Conservation (phyloP, 2,113 vertebrate genomes). For the Jaculus jaculus region DNA sequence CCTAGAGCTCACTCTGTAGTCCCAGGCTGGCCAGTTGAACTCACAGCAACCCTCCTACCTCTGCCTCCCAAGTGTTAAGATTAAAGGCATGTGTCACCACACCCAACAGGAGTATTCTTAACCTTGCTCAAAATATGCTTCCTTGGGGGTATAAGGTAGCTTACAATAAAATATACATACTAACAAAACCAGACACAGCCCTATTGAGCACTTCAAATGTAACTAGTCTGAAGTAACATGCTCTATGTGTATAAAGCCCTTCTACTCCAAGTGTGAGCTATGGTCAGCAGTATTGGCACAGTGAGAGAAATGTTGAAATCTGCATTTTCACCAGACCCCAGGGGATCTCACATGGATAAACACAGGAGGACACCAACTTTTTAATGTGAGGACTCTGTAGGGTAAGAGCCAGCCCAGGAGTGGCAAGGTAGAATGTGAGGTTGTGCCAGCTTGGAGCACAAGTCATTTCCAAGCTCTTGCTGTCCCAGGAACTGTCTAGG, state of each 20-base stretch:
- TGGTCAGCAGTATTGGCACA: background rate
- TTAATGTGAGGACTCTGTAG: background rate
- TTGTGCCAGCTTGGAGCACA: background rate
- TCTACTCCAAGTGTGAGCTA: background rate
- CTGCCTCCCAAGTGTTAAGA: no score
- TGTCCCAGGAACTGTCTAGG: background rate
- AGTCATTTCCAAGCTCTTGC: background rate
- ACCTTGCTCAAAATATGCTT: background rate
- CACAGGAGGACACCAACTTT: background rate
- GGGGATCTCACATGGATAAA: background rate
- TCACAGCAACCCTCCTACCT: no score
- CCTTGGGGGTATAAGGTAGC: background rate
- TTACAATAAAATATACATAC: background rate
- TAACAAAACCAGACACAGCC: background rate
- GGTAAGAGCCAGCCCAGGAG: background rate
- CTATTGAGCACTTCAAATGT: background rate
- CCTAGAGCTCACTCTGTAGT: no score
- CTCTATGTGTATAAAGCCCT: background rate
- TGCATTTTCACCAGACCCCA: background rate
- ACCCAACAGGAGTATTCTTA: background rate
- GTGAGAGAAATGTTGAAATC: background rate
- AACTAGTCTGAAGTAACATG: background rate
- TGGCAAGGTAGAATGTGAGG: background rate
- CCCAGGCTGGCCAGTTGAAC: no score
- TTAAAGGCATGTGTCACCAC: no score